Percentiles rank a stretch among this genome's conserved stretches.
phyloP scores from a whole-genome alignment of 1,140 invertebrate genomes.

The Ceratina australensis region DNA sequence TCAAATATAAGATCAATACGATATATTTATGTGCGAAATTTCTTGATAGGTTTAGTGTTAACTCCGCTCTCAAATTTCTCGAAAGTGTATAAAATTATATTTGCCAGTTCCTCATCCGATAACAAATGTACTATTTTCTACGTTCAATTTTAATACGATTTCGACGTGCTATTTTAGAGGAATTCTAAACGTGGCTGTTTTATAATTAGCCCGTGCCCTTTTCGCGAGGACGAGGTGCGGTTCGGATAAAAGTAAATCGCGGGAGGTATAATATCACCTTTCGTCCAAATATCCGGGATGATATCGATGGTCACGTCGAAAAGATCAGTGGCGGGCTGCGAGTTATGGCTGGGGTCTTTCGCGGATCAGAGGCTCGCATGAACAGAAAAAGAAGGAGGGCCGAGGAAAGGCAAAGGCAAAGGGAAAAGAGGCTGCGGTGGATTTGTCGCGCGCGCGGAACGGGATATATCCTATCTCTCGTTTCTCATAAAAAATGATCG shows the following conservation, averaged over 20 bases:
- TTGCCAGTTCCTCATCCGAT: no score
- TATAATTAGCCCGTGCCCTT: not conserved
- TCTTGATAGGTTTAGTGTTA: no score
- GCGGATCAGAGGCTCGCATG: slow-evolving; percentile 45
- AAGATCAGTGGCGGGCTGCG: slow-evolving; percentile 36
- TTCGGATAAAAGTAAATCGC: slow-evolving; percentile 22
- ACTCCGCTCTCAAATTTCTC: no score
- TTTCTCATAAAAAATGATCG: slow-evolving; percentile 64
- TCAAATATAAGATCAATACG: no score
- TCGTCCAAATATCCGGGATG: slow-evolving; percentile 35
- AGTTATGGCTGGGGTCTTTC: slow-evolving; percentile 42
- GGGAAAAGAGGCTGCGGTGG: slow-evolving; percentile 34
- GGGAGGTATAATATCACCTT: slow-evolving; percentile 35
- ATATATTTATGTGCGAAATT: no score
- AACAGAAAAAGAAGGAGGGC: slow-evolving; percentile 22
- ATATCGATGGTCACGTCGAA: slow-evolving; percentile 46
- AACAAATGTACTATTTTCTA: no score
- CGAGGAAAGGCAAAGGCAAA: not conserved
- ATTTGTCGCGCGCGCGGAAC: slow-evolving; percentile 50
- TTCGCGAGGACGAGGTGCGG: not conserved
- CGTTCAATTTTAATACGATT: no score
- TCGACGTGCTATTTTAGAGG: no score
- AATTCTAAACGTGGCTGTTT: no score
- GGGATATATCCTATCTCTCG: slow-evolving; percentile 34
- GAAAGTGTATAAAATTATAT: no score